Base-by-base conservation (phyloP, 2,888 invertebrate genomes). In the Pristionchus exspectatus region DNA sequence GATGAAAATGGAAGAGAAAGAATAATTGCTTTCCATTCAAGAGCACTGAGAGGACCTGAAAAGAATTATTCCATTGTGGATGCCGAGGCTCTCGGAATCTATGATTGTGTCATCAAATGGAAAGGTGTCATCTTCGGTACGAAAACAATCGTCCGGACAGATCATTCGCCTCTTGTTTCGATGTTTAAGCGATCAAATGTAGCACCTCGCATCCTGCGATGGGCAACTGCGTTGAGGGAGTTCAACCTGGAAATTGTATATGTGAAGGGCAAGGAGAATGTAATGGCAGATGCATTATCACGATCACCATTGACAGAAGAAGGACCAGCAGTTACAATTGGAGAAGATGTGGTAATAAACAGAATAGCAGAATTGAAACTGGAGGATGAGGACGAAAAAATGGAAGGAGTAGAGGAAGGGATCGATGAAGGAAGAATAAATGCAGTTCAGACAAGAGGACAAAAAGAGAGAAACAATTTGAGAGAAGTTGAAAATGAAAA, bases 281-380 rank as follows among this genome's bases (percentile, higher is more conserved):
- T 30, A 12, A 27, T 84, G 21, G 84, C 84, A 21, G 84, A 84
- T 84, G 84, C 84, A 24, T n/a, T 84, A 9, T 84, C 84, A 2
- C 9, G 84, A 30, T 5, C 18, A 14, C 77, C 77, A 9, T 0
- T 84, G 1, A 16, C 27, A 44, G 27, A 84, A 24, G 59, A 56
- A 59, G 59, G 56, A 12, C 4, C 3, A 30, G 10, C 30, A 12
- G 56, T 30, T 5, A 59, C 54, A 30, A 84, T 56, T 24, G 77
- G 77, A 77, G 77, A 77, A 50, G 77, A 77, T 44, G 50, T 77
- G 50, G n/a, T 77, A 10, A 50, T 77, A 10, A 77, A 77, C 24
- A 33, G 33, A 38, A 33, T 74, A n/a, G 12, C 33, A 38, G 14
- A 38, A 4, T 4, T 74, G 14, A 27, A 5, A 4, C 38, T 33